Base-by-base conservation (phyloP, 2,113 vertebrate genomes). In the Nothocercus julius region DNA sequence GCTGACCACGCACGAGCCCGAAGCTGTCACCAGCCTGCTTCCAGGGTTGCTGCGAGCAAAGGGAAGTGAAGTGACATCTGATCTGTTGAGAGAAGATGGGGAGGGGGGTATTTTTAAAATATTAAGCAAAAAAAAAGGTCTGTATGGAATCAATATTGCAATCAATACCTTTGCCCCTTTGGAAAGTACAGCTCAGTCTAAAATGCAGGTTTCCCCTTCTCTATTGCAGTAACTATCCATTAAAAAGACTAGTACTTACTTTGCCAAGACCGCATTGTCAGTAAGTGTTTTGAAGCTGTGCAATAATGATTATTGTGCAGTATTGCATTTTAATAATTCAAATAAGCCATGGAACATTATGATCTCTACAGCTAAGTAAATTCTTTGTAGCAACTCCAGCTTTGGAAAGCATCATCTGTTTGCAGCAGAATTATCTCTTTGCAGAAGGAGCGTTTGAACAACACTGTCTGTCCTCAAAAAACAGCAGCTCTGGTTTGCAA, bases 261-360 rank as follows among this genome's bases (percentile, higher is more conserved):
- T 88, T 93, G 95, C 94, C 92, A 95, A 93, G 96, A 87, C 89
- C 36, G 27, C 95, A 70, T 92, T 94, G 91, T 96, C 95, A 90
- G 82, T 96, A 97, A 97, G 91, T 94, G 95, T 94, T 96, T 85
- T 82, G 93, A 87, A 95, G 87, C 82, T 90, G 91, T 93, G 92
- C 88, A 92, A 9, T 95, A 96, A 94, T 85, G 93, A 94, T 92
- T 97, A 89, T 93, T 88, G 75, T 89, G 87, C 96, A 96, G 74
- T 95, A 95, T 87, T 96, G 89, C 92, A 76, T 94, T 96, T 97
- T 97, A 97, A 96, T 97, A 96, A 97, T 97, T 97, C 89, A 97
- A 83, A 94, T 89, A 93, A 95, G 94, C 82, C 7, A 3, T 45
- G 56, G 92, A 96, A 92, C 93, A 91, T 96, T 91, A 95, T 72